Evolutionary conservation across 2,113 vertebrate genomes (phyloP).

Genomic region (Myrmecophaga tridactyla): DNA sequence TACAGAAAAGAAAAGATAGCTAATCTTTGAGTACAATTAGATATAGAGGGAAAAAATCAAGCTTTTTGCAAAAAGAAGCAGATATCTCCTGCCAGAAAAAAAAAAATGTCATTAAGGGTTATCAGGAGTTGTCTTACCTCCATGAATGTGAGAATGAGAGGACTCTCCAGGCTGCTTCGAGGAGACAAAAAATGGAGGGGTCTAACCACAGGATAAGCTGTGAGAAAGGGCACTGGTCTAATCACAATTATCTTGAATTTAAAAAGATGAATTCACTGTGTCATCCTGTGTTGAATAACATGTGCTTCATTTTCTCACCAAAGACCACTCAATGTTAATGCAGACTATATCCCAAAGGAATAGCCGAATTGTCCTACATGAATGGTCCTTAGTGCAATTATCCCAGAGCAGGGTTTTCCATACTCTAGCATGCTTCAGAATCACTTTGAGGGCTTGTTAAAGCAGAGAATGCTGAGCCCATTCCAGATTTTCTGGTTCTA

Average conservation of each 20-base stretch:
- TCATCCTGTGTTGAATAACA: neutral
- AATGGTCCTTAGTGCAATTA: neutral
- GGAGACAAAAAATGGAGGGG: neutral
- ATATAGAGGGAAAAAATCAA: conserved; percentile 48
- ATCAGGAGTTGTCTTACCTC: neutral
- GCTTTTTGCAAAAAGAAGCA: conserved; percentile 6
- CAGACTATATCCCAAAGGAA: neutral
- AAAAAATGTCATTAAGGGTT: conserved; percentile 31
- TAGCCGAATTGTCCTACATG: neutral
- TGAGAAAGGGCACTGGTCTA: neutral
- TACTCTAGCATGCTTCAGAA: neutral
- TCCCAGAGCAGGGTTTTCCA: neutral
- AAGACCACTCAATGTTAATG: neutral
- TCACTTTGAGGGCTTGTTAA: neutral
- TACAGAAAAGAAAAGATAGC: conserved; percentile 33
- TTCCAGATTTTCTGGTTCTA: neutral
- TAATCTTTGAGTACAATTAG: conserved; percentile 54
- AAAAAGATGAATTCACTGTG: neutral
- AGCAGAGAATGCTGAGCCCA: neutral
- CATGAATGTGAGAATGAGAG: neutral
- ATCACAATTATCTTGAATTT: neutral
- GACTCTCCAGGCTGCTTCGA: neutral
- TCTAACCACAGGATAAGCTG: neutral
- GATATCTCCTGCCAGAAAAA: conserved; percentile 6
- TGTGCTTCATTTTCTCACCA: neutral